phyloP scores from a whole-genome alignment of 2,113 vertebrate species.

The Spea bombifrons region DNA sequence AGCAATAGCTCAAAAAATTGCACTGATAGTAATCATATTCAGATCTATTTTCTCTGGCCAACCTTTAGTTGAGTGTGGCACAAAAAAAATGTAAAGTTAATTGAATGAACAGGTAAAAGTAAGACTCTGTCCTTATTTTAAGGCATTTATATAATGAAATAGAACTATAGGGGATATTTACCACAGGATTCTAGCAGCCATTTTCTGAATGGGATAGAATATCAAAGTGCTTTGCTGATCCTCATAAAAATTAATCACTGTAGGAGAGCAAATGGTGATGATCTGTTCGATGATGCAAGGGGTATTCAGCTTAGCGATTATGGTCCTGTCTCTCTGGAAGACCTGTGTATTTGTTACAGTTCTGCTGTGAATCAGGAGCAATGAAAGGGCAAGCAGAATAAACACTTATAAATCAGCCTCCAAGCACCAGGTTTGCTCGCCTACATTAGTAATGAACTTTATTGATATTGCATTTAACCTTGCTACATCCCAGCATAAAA shows the following conservation, averaged over 20 bases:
- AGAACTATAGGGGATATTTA: neutral
- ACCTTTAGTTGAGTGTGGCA: no score
- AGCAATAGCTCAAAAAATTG: no score
- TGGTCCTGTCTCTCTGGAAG: constrained; percentile 22
- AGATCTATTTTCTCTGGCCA: no score
- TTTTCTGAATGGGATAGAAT: constrained; percentile 6
- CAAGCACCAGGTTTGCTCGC: constrained; percentile 15
- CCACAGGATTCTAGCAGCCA: neutral
- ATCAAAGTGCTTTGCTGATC: constrained; percentile 13
- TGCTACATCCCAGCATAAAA: constrained; percentile 13
- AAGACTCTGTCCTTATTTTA: neutral
- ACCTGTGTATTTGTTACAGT: constrained; percentile 31
- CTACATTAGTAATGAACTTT: constrained; percentile 32
- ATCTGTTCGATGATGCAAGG: constrained; percentile 17
- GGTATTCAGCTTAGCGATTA: constrained; percentile 31
- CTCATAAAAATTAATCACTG: constrained; percentile 14
- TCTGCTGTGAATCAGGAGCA: constrained; percentile 31
- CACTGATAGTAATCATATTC: no score
- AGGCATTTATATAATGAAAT: neutral
- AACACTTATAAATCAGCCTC: constrained; percentile 30
- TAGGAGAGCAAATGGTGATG: constrained; percentile 1
- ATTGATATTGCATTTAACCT: constrained; percentile 36
- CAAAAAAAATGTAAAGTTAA: no score
- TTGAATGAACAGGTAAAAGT: no score
- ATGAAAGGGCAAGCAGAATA: constrained; percentile 36